A percentile compares a stretch with the other conserved stretches of the same genome.
phyloP scores from a whole-genome alignment of 2,797 vertebrate genomes.

The Anolis apletophallus region DNA sequence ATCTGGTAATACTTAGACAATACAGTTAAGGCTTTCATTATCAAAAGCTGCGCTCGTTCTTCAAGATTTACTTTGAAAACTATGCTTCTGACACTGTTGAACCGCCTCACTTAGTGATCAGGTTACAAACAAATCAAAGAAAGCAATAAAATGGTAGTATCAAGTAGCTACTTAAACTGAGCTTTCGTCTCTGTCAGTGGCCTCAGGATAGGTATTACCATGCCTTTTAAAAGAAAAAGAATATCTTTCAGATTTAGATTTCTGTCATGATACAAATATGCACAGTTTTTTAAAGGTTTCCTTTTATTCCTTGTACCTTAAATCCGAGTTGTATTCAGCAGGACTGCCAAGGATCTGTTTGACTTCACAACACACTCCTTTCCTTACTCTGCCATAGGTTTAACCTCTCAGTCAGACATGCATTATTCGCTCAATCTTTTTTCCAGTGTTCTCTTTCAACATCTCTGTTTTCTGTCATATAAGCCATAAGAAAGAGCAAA shows the following conservation, averaged over 20 bases:
- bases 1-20: slow-evolving; percentile 69
- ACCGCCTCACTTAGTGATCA: slow-evolving; percentile 74
- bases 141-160: slow-evolving; percentile 73
- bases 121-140: slow-evolving; percentile 80
- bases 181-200: slow-evolving; percentile 74
- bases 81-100: slow-evolving; percentile 79
- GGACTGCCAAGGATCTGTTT: too few relatives aligned
- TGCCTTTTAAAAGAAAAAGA: slow-evolving; percentile 62
- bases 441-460: too few relatives aligned
- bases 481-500: not conserved
- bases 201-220: slow-evolving; percentile 70
- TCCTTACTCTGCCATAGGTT: not conserved
- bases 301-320: slow-evolving; percentile 44
- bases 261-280: slow-evolving; percentile 59
- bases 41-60: slow-evolving; percentile 82
- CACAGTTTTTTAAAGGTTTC: slow-evolving; percentile 35
- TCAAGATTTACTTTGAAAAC: slow-evolving; percentile 80
- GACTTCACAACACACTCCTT: not conserved
- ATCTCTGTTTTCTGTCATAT: not conserved
- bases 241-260: slow-evolving; percentile 68
- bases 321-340: not conserved
- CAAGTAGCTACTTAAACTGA: slow-evolving; percentile 77
- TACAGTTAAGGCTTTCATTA: slow-evolving; percentile 72
- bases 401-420: not conserved
- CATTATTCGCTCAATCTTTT: not conserved